Evolutionary conservation across 1,140 invertebrate species (phyloP).

Genomic region (Tetragnatha versicolor): DNA sequence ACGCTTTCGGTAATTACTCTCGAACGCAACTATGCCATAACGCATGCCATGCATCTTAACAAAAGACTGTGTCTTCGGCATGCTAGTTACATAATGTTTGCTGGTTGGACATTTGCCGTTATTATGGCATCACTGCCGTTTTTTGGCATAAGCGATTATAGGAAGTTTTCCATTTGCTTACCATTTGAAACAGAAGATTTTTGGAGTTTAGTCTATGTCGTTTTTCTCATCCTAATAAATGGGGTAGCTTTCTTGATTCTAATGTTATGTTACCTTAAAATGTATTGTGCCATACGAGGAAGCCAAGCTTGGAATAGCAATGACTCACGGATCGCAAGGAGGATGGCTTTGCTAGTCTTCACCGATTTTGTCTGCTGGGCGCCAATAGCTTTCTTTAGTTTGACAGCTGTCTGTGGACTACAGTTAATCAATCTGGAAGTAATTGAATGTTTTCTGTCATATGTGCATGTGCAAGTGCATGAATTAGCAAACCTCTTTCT

Average conservation of each 20-base stretch:
- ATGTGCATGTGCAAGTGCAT: no score
- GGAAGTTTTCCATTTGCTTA: conserved; percentile 94
- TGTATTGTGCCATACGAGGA: conserved; percentile 95
- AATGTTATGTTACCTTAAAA: conserved; percentile 95
- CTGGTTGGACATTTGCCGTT: conserved; percentile 90
- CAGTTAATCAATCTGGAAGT: conserved; percentile 85
- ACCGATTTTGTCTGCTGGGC: conserved; percentile 89
- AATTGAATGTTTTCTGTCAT: background rate
- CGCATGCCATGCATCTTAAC: conserved; percentile 96
- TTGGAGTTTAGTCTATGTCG: conserved; percentile 85
- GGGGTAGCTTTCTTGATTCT: conserved; percentile 91
- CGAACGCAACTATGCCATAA: conserved; percentile 95
- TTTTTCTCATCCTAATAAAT: conserved; percentile 91
- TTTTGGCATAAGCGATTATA: conserved; percentile 90
- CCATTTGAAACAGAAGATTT: conserved; percentile 86
- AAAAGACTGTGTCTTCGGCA: conserved; percentile 89
- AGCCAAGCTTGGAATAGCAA: conserved; percentile 96
- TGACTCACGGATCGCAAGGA: conserved; percentile 84
- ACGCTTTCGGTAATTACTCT: conserved; percentile 96
- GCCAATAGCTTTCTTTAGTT: conserved; percentile 70
- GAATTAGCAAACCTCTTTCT: no score
- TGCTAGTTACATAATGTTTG: conserved; percentile 76
- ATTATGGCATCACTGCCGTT: conserved; percentile 88
- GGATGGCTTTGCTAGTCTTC: conserved; percentile 86
- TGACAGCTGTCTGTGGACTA: conserved; percentile 86